Conservation (phyloP, 2,888 invertebrate species). For the Phalangium opilio region DNA sequence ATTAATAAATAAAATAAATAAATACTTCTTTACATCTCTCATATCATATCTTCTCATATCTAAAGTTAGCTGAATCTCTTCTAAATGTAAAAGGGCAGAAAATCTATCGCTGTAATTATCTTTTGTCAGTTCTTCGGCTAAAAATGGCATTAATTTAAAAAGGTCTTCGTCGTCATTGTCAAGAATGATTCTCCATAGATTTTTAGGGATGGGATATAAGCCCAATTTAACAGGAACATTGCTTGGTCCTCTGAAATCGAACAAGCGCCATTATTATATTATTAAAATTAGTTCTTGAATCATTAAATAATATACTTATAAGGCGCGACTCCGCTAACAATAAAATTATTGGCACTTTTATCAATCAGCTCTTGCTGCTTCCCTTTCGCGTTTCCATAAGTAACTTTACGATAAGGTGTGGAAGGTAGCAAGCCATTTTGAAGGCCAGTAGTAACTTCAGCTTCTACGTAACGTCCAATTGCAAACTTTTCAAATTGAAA, state of each 20-base stretch:
- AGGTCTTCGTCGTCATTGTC: constrained; percentile 8
- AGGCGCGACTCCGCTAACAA: no score
- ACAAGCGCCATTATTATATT: no score
- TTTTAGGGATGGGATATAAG: constrained; percentile 7
- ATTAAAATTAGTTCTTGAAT: no score
- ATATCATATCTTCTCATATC: constrained; percentile 17
- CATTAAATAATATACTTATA: no score
- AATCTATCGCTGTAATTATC: constrained; percentile 14
- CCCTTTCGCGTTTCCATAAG: no score
- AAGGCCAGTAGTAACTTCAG: constrained; percentile 8
- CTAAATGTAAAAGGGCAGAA: constrained; percentile 14
- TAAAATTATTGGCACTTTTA: no score
- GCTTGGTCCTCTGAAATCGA: neutral
- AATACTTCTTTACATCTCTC: constrained; percentile 4
- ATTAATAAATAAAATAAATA: neutral
- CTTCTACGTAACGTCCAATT: constrained; percentile 8
- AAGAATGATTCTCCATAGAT: constrained; percentile 6
- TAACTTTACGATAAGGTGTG: constrained; percentile 6
- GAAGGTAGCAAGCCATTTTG: constrained; percentile 12
- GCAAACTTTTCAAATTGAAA: constrained; percentile 13
- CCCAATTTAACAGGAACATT: constrained; percentile 8
- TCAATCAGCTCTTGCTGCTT: constrained; percentile 9
- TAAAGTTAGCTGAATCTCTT: constrained; percentile 14
- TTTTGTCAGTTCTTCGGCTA: constrained; percentile 7
- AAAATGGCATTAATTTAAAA: constrained; percentile 2